Conservation (phyloP, 2,888 invertebrate genomes). For the Platerodrilus igneus region DNA sequence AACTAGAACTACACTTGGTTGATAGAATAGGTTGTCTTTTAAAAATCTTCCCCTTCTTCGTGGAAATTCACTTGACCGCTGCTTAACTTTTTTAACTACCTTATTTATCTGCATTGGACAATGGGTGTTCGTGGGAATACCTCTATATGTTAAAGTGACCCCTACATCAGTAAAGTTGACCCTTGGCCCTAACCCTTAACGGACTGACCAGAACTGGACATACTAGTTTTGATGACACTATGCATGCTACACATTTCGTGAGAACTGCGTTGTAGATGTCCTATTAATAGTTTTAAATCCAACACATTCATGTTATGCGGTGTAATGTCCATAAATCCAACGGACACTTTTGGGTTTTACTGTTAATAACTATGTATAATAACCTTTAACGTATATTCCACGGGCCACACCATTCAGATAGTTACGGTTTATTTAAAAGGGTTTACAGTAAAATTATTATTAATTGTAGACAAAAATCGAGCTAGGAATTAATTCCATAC, state of each 20-base stretch:
- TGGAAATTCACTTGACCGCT: slow-evolving; percentile 42
- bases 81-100: slow-evolving; percentile 35
- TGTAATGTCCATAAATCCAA: no score
- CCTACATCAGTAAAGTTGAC: slow-evolving; percentile 37
- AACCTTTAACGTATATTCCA: no score
- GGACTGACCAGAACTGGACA: slow-evolving; percentile 46
- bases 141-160: slow-evolving; percentile 36
- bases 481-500: no score
- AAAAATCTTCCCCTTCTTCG: slow-evolving; percentile 24
- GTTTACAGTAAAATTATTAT: no score
- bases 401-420: no score
- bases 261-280: slow-evolving; percentile 27
- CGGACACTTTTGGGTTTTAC: no score
- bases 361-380: no score
- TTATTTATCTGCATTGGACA: slow-evolving; percentile 38
- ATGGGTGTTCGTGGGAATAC: slow-evolving; percentile 41
- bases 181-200: slow-evolving; percentile 37
- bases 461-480: no score
- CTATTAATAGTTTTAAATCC: no score
- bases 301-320: no score
- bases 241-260: slow-evolving; percentile 24
- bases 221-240: slow-evolving; percentile 31
- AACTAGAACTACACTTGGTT: slow-evolving; percentile 30
- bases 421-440: no score
- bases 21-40: slow-evolving; percentile 39